Percentiles rank a stretch among this genome's conserved stretches.
Conservation (phyloP, 1,140 invertebrate species). For the Bombus waltoni region DNA sequence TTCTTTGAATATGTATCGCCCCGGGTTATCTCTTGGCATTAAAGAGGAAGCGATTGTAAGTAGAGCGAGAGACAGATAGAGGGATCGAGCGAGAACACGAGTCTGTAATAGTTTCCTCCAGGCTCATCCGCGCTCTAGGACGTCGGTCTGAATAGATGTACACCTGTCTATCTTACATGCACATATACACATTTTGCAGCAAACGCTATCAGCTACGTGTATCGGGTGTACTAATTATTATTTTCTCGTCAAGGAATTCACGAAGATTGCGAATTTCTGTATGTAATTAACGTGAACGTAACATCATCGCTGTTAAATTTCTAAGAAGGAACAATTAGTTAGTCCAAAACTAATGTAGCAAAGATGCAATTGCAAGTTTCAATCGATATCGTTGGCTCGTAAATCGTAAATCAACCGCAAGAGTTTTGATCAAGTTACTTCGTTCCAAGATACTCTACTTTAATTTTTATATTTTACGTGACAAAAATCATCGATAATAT, state of each 20-base stretch:
- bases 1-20: conserved; percentile 57
- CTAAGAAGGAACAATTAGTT: neutral
- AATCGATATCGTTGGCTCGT: too few relatives aligned
- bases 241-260: neutral
- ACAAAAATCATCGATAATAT: too few relatives aligned
- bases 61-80: conserved; percentile 30
- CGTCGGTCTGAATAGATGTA: conserved; percentile 51
- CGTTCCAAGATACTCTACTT: too few relatives aligned
- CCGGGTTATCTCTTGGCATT: conserved; percentile 53
- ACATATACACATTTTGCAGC: conserved; percentile 26
- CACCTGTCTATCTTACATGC: conserved; percentile 46
- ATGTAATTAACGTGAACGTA: neutral
- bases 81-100: conserved; percentile 54
- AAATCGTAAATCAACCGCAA: too few relatives aligned
- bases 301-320: neutral
- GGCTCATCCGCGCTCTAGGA: conserved; percentile 64
- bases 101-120: conserved; percentile 73
- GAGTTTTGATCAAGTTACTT: too few relatives aligned
- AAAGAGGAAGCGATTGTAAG: conserved; percentile 40
- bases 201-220: conserved; percentile 12
- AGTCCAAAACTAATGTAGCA: neutral
- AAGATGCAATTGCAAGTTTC: too few relatives aligned
- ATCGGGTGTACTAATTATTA: conserved; percentile 59
- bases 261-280: neutral
- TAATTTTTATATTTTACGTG: too few relatives aligned